Conservation (phyloP, 2,797 vertebrate species). For the Cossypha niveicapilla region DNA sequence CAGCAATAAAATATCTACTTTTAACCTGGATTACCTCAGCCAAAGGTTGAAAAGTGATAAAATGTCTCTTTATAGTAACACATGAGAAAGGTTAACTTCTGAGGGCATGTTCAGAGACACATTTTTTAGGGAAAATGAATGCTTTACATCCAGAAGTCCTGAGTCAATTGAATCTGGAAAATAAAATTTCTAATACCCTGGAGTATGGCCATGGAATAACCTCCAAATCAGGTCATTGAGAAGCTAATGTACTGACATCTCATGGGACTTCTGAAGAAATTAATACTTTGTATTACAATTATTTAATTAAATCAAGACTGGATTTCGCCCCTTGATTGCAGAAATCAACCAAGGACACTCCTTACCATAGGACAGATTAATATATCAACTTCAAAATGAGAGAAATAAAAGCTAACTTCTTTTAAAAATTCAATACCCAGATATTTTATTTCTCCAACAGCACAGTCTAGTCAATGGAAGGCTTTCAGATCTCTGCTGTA, state of each 20-base stretch:
- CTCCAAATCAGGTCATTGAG: background rate
- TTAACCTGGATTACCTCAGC: background rate
- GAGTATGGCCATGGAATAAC: background rate
- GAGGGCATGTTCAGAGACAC: background rate
- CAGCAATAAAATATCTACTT: background rate
- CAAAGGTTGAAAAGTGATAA: background rate
- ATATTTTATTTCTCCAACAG: background rate
- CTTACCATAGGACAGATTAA: background rate
- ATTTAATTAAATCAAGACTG: background rate
- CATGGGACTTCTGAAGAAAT: background rate
- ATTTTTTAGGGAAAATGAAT: background rate
- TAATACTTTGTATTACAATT: background rate
- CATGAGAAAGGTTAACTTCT: background rate
- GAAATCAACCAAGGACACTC: background rate
- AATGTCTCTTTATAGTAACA: background rate
- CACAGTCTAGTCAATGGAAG: background rate
- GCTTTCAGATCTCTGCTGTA: background rate
- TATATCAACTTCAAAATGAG: background rate
- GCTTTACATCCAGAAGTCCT: background rate
- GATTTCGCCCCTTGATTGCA: background rate
- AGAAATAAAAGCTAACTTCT: background rate
- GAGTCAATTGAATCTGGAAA: background rate
- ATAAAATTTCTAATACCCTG: background rate
- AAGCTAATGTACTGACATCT: background rate
- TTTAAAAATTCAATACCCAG: background rate